These are phyloP conservation scores for Rhinolophus ferrumequinum DNA, from an alignment of 2,113 vertebrate genomes.

Conservation along the genomic window DNA sequence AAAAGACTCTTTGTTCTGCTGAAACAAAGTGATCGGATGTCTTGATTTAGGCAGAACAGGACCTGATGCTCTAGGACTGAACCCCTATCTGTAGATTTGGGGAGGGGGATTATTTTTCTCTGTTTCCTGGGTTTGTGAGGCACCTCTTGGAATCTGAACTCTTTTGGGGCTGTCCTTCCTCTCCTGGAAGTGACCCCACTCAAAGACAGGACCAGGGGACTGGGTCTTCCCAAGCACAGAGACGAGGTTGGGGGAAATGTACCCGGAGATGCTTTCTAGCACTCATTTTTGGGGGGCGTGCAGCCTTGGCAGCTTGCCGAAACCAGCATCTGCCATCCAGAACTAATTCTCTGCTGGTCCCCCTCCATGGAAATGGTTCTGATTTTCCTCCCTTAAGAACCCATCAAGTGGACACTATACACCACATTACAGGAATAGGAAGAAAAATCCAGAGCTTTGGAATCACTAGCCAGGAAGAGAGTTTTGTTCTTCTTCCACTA, in stretches of 20 bases:
- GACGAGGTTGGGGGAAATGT: neutral
- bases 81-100: neutral
- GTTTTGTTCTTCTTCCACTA: neutral
- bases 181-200: neutral
- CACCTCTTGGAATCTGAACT: neutral
- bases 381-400: neutral
- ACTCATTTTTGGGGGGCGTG: fast-evolving
- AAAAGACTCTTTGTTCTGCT: conserved; percentile 81
- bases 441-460: neutral
- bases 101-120: neutral
- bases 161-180: neutral
- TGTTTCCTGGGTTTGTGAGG: neutral
- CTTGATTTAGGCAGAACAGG: conserved; percentile 65
- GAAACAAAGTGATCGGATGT: conserved; percentile 80
- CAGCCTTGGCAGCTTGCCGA: neutral
- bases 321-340: neutral
- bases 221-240: neutral
- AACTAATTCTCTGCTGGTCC: neutral
- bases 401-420: neutral
- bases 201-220: neutral
- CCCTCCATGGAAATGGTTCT: neutral
- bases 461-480: neutral
- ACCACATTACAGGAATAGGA: neutral
- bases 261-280: neutral
- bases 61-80: conserved; percentile 46